Evolutionary conservation across 2,113 vertebrate genomes (phyloP).

Genomic region (Dolichotis patagonum): DNA sequence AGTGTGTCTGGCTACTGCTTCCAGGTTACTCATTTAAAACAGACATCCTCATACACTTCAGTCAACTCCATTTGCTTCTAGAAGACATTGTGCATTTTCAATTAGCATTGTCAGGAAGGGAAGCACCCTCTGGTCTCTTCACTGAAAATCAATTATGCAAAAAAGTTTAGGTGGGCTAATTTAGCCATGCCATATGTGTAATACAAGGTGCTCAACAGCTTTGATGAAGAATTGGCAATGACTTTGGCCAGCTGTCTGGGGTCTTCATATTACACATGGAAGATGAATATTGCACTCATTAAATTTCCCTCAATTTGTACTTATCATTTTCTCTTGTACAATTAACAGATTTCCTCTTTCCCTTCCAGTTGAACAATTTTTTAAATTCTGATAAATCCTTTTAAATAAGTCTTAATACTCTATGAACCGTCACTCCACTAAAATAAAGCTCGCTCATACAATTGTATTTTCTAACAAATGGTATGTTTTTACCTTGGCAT

Average conservation of each 20-base stretch:
- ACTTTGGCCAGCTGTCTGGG: constrained; percentile 64
- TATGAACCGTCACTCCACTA: background rate
- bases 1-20: background rate
- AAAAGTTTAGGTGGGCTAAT: constrained; percentile 67
- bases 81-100: constrained; percentile 63
- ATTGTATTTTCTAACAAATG: background rate
- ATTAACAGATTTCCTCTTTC: constrained; percentile 32
- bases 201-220: constrained; percentile 71
- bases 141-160: constrained; percentile 76
- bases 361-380: constrained; percentile 18
- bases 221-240: constrained; percentile 68
- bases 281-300: constrained; percentile 54
- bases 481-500: background rate
- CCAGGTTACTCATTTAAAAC: constrained; percentile 11
- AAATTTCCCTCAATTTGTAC: constrained; percentile 49
- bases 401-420: constrained; percentile 25
- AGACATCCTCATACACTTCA: background rate
- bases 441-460: background rate
- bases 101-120: constrained; percentile 74
- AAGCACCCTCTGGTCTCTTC: constrained; percentile 71
- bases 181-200: constrained; percentile 67
- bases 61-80: constrained; percentile 23
- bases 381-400: background rate
- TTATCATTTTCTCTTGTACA: background rate
- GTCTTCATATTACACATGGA: constrained; percentile 43